Base-by-base conservation (phyloP, 2,888 invertebrate species). In the Salticus scenicus region DNA sequence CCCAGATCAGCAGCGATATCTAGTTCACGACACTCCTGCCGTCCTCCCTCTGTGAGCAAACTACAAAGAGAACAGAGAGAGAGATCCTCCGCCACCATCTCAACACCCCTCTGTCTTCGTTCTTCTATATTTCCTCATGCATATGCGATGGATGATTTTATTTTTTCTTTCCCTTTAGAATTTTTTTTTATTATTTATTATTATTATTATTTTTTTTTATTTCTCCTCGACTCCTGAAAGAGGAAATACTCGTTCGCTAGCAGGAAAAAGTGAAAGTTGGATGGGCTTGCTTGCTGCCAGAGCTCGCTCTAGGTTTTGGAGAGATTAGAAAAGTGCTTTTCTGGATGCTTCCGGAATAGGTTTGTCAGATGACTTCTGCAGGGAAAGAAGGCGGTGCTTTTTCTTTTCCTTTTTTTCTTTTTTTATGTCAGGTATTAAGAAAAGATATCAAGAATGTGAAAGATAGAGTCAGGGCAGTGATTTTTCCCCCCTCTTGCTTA, bases 11-110 rank as follows among this genome's bases (percentile, higher is more conserved):
- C 1, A 47, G 57, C 17, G 57, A 57, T 57, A 57, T 57, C 57
- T 57, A 17, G 57, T 57, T 57, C 57, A 57, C 57, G 57, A 57
- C 57, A 57, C 57, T 57, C 57, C 57, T n/a, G 20, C 20, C 57
- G 57, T 24, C 24, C 57, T n/a, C 24, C 24, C 57, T 57, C 24
- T 17, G 8, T n/a, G 14, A 47, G 17, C 47, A 47, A 47, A 37
- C 37, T n/a, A 17, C 47, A 47, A 47, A 47, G 17, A 10, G 17
- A 47, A 47, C 7, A 17, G 47, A 47, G 17, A 47, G 37, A 37
- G 37, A 37, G 37, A 37, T 8, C 37, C 37, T 8, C 37, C 37
- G 2, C 47, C 47, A 17, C 17, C 47, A n/a, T n/a, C n/a, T n/a
- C n/a, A n/a, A n/a, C n/a, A n/a, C n/a, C 57, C 24, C 24, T 7